These are phyloP conservation scores for Botia almorhae DNA, from an alignment of 2,797 vertebrate species.

Conservation along the genomic window DNA sequence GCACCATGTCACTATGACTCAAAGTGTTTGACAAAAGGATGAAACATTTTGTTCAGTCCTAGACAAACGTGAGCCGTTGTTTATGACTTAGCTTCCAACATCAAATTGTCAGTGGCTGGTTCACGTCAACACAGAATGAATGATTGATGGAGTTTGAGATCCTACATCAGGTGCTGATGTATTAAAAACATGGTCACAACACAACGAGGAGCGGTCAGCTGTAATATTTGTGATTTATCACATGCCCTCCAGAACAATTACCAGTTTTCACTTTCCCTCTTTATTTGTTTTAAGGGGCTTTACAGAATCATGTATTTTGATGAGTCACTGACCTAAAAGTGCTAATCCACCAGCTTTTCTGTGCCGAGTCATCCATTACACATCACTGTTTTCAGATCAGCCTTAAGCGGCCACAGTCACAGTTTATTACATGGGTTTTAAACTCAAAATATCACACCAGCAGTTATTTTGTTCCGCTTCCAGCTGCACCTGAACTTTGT, in stretches of 20 bases:
- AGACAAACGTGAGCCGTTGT: neutral
- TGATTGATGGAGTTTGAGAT: conserved; percentile 6
- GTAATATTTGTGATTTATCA: neutral
- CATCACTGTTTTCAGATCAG: conserved; percentile 10
- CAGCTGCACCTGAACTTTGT: conserved; percentile 9
- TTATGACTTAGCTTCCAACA: neutral
- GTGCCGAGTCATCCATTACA: conserved; percentile 7
- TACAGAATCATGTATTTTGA: conserved; percentile 28
- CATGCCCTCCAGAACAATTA: neutral
- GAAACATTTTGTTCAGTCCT: neutral
- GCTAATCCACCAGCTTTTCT: conserved; percentile 2
- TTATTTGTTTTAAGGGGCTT: neutral
- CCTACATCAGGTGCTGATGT: neutral
- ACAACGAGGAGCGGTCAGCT: neutral
- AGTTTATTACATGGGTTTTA: conserved; percentile 8
- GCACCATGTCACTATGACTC: too few species aligned
- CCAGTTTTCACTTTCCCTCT: neutral
- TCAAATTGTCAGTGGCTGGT: neutral
- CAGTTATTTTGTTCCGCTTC: conserved; percentile 1
- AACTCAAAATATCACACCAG: conserved; percentile 10
- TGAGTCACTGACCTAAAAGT: conserved; percentile 32
- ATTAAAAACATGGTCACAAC: conserved; percentile 1
- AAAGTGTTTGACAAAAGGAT: too few species aligned
- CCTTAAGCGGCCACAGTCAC: conserved; percentile 17
- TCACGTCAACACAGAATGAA: conserved; percentile 8